Evolutionary conservation across 2,797 vertebrate species (phyloP), one percentile per base, ranked within the genome.

Genomic region (Acipenser ruthenus): DNA sequence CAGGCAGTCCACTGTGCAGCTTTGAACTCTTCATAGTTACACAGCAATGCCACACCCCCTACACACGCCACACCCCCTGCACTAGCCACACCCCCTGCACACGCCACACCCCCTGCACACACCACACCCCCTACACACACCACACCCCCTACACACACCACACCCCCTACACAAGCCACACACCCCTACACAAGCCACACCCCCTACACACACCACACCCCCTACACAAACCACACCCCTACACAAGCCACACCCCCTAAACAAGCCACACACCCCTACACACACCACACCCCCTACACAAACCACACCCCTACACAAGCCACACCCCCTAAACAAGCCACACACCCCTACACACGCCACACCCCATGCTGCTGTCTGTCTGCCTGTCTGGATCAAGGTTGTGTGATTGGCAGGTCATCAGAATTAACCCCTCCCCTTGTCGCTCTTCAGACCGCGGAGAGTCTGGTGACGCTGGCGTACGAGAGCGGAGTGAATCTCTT

Each of bases 401-500:
- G 53, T 69, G 49, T 74, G 55, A 72, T 61, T 70, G 70, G 15
- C 15, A 18, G 15, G 15, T 18, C 15, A 1, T 18, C 15, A 18
- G 15, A 18, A 18, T 18, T 18, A 18, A 18, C 23, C 23, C 23
- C 23, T 37, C 23, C 23, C 2, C 23, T 37, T 80, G 56, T 75
- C 52, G 76, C 50, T 70, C 64, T 67, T 71, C 64, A 90, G 87
- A 87, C 85, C 82, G 89, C 89, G 23, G 89, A 90, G 75, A 90
- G 84, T 79, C 78, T 91, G 80, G 88, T 91, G 89, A 77, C 87
- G 67, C 77, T 91, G 62, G 89, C 89, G 3, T 91, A 87, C 71
- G 89, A 91, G 76, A 88, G 86, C 6, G 89, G 89, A 50, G 84
- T 91, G 68, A 91, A 91, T 74, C 79, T 91, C 52, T 91, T 90